Conservation (phyloP, 2,888 invertebrate species). For the Drosophila barbarae region DNA sequence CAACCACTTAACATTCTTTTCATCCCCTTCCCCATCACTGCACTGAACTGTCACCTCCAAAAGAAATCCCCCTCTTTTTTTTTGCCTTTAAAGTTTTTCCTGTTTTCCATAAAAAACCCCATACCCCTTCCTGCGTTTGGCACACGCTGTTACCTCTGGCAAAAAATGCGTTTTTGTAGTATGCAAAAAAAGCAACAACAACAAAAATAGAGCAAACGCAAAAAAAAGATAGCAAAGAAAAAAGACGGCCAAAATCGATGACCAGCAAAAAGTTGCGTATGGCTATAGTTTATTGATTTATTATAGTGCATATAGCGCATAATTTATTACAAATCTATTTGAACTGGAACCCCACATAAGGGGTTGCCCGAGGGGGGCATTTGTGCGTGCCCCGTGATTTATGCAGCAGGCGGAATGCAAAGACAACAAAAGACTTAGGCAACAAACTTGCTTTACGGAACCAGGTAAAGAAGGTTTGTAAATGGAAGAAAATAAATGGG, state of each 20-base stretch:
- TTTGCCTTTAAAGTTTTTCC: constrained; percentile 28
- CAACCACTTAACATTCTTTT: neutral
- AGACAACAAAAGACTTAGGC: constrained; percentile 67
- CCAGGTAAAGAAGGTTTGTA: neutral
- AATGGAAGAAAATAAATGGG: neutral
- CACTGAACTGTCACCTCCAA: constrained; percentile 23
- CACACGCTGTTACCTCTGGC: constrained; percentile 56
- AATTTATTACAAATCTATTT: constrained; percentile 73
- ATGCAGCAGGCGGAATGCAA: constrained; percentile 15
- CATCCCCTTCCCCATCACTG: constrained; percentile 2
- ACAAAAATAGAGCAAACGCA: constrained; percentile 25
- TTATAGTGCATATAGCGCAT: constrained; percentile 52
- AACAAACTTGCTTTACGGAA: constrained; percentile 47
- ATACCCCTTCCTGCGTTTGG: constrained; percentile 38
- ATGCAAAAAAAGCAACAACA: constrained; percentile 53
- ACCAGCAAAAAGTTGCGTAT: constrained; percentile 62
- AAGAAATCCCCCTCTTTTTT: constrained; percentile 1
- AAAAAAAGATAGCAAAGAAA: constrained; percentile 9
- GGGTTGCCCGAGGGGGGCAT: neutral
- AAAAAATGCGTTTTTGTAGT: constrained; percentile 60
- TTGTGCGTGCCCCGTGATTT: constrained; percentile 55
- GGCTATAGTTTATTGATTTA: constrained; percentile 66
- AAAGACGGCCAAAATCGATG: constrained; percentile 20
- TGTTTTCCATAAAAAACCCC: constrained; percentile 17
- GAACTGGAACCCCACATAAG: constrained; percentile 13